Conservation (phyloP, 2,888 invertebrate species). For the Bhutanitis thaidina region DNA sequence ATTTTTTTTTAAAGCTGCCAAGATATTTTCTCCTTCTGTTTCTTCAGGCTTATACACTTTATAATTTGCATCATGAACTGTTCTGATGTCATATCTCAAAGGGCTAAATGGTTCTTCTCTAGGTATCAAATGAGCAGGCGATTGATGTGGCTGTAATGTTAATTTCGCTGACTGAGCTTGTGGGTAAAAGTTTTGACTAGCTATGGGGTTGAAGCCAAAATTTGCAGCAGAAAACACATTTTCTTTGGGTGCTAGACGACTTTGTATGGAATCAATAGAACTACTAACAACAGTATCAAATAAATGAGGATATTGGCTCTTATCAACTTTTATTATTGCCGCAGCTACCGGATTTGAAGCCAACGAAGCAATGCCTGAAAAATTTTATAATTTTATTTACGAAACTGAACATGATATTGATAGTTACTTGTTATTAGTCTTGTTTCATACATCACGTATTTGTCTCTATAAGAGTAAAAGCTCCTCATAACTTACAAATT, state of each 20-base stretch:
- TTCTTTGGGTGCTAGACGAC: slow-evolving; percentile 59
- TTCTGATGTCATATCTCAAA: slow-evolving; percentile 67
- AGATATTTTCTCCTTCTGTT: slow-evolving; percentile 59
- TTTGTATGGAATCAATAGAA: slow-evolving; percentile 68
- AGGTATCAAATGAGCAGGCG: slow-evolving; percentile 34
- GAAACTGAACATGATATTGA: not conserved
- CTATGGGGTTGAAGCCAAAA: slow-evolving; percentile 73
- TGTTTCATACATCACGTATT: too few species aligned
- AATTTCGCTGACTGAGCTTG: slow-evolving; percentile 54
- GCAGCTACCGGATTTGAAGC: slow-evolving; percentile 67
- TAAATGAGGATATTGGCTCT: slow-evolving; percentile 65
- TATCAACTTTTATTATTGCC: slow-evolving; percentile 67
- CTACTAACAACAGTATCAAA: slow-evolving; percentile 73
- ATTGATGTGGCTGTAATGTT: slow-evolving; percentile 40
- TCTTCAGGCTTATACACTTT: slow-evolving; percentile 72
- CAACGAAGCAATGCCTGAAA: slow-evolving; percentile 70
- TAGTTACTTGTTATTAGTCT: too few species aligned
- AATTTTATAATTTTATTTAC: slow-evolving; percentile 18
- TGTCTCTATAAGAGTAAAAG: too few species aligned
- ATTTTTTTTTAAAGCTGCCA: slow-evolving; percentile 66
- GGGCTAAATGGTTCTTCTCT: slow-evolving; percentile 51
- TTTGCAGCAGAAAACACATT: slow-evolving; percentile 62
- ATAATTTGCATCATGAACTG: slow-evolving; percentile 70
- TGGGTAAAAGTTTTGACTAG: slow-evolving; percentile 62
- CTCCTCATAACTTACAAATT: too few species aligned